Evolutionary conservation across 2,888 invertebrate genomes (phyloP).

Genomic region (Sinodicranocentrus sp.): DNA sequence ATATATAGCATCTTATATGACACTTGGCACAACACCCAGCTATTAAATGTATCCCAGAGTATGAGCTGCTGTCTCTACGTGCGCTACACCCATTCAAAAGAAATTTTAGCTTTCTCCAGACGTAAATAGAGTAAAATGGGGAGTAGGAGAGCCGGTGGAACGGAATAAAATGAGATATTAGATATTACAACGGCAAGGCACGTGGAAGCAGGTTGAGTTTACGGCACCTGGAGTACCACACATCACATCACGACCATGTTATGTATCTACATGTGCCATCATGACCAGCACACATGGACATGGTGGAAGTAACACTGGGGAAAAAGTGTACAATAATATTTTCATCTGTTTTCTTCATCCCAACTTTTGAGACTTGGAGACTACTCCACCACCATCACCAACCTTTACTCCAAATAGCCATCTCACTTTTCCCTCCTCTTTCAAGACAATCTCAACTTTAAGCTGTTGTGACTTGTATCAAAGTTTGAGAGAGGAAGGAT

Average conservation of each 20-base stretch:
- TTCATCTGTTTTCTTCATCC: slow-evolving; percentile 17
- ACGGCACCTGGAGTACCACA: slow-evolving; percentile 58
- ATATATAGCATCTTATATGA: slow-evolving; percentile 32
- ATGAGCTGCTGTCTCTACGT: too few species aligned
- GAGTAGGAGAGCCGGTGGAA: slow-evolving; percentile 36
- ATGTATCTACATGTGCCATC: too few species aligned
- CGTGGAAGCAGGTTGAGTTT: slow-evolving; percentile 63
- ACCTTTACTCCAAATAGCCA: slow-evolving; percentile 21
- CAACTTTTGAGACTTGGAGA: too few species aligned
- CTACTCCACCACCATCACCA: not conserved
- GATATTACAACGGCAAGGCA: slow-evolving; percentile 50
- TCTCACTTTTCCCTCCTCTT: slow-evolving; percentile 33
- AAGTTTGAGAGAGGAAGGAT: slow-evolving; percentile 27
- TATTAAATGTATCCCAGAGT: slow-evolving; percentile 27
- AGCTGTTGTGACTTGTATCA: slow-evolving; percentile 32
- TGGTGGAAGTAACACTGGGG: not conserved
- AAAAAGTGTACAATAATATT: slow-evolving; percentile 5
- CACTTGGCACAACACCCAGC: slow-evolving; percentile 63
- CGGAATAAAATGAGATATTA: slow-evolving; percentile 72
- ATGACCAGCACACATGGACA: not conserved
- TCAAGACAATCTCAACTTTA: slow-evolving; percentile 27
- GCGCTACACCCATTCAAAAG: not conserved
- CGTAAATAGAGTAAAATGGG: not conserved
- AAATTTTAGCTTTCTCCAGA: slow-evolving; percentile 41
- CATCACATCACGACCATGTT: not conserved